Percentiles rank a stretch among this genome's conserved stretches.
Evolutionary conservation across 2,797 vertebrate genomes (phyloP).

Genomic region (Galagoides demidoff): DNA sequence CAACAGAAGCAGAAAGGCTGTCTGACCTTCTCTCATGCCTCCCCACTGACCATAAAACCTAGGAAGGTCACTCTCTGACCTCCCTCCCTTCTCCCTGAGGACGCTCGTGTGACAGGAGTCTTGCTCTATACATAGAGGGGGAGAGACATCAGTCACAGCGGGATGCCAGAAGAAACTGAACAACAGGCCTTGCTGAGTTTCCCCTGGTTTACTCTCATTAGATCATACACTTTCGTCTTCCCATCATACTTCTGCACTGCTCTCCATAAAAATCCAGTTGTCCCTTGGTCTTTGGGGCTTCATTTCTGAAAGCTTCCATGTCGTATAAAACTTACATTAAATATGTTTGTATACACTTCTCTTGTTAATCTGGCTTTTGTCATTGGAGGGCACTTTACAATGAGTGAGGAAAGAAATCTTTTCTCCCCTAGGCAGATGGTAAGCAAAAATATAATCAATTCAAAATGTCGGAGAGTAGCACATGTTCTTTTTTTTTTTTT

Average conservation of each 20-base stretch:
- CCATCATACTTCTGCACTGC: background rate
- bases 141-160: background rate
- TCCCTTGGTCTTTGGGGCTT: background rate
- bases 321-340: background rate
- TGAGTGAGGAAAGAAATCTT: background rate
- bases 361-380: background rate
- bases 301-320: background rate
- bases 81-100: background rate
- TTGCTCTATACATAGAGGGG: background rate
- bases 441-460: background rate
- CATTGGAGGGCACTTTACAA: background rate
- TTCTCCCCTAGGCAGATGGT: background rate
- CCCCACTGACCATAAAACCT: background rate
- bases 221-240: background rate
- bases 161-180: background rate
- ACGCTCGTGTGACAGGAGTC: background rate
- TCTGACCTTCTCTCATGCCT: background rate
- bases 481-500: no score
- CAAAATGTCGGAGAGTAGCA: constrained; percentile 6
- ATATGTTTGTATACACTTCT: background rate
- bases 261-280: background rate
- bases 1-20: background rate
- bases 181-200: no score
- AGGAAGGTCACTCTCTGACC: background rate
- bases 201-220: background rate